Percentiles rank a stretch among this genome's conserved stretches.
phyloP scores from a whole-genome alignment of 2,888 invertebrate genomes.

The Drosophila neonasuta region DNA sequence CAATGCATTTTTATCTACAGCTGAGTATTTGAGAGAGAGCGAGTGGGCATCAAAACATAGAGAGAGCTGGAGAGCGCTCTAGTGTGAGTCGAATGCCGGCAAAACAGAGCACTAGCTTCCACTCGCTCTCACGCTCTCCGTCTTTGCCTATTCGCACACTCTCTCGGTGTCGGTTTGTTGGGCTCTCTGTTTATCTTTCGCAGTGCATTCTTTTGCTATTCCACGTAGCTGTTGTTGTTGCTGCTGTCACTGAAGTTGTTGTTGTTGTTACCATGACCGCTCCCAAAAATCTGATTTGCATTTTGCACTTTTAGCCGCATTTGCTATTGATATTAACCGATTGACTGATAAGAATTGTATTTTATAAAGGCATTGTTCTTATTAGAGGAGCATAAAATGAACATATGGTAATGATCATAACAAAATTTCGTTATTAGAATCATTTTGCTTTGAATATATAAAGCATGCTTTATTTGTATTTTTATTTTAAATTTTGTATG shows the following conservation, averaged over 20 bases:
- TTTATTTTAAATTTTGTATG: no score
- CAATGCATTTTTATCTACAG: constrained; percentile 50
- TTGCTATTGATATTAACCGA: constrained; percentile 29
- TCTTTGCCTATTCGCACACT: constrained; percentile 32
- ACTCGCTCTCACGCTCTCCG: constrained; percentile 9
- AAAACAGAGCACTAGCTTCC: constrained; percentile 40
- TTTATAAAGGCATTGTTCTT: neutral
- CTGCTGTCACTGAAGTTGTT: constrained; percentile 10
- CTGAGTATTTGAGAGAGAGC: constrained; percentile 7
- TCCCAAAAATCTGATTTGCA: constrained; percentile 65
- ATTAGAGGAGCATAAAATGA: no score
- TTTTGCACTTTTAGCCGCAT: constrained; percentile 37
- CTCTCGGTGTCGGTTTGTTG: constrained; percentile 3
- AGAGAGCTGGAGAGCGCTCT: constrained; percentile 5
- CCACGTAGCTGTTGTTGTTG: constrained; percentile 8
- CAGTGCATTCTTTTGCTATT: constrained; percentile 40
- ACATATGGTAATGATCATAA: no score
- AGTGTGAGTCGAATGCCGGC: constrained; percentile 49
- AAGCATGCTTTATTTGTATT: no score
- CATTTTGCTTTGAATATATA: no score
- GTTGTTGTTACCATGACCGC: constrained; percentile 57
- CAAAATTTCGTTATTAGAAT: no score
- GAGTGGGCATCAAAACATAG: neutral
- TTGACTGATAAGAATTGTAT: constrained; percentile 45
- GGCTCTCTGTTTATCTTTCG: constrained; percentile 70